These are phyloP conservation scores for Quadroppia sp. DNA, from an alignment of 2,888 invertebrate genomes.

Conservation along the genomic window DNA sequence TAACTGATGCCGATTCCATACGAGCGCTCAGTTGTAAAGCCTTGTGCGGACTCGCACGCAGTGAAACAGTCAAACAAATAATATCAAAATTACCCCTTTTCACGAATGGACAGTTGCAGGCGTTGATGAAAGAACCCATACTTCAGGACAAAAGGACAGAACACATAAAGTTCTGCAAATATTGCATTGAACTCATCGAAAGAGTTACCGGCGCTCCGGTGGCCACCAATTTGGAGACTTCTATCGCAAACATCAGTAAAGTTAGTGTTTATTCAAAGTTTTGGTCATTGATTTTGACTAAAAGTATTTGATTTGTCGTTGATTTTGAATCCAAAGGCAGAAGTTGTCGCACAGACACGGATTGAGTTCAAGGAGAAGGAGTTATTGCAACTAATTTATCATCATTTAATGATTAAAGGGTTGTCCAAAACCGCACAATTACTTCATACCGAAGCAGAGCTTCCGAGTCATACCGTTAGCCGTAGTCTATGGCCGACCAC, in stretches of 20 bases:
- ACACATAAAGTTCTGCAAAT: slow-evolving; percentile 91
- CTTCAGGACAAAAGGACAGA: slow-evolving; percentile 92
- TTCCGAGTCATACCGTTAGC: slow-evolving; percentile 48
- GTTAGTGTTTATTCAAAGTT: slow-evolving; percentile 56
- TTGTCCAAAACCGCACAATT: slow-evolving; percentile 66
- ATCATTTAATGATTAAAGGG: slow-evolving; percentile 76
- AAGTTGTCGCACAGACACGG: slow-evolving; percentile 88
- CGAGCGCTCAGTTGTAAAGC: slow-evolving; percentile 86
- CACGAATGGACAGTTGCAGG: slow-evolving; percentile 84
- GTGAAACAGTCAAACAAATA: slow-evolving; percentile 84
- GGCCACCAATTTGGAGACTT: slow-evolving; percentile 54
- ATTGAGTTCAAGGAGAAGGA: slow-evolving; percentile 93
- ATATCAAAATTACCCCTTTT: slow-evolving; percentile 91
- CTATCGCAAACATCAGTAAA: slow-evolving; percentile 80
- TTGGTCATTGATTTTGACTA: not conserved
- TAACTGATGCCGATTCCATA: slow-evolving; percentile 93
- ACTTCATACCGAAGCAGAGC: slow-evolving; percentile 69
- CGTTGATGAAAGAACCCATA: slow-evolving; percentile 91
- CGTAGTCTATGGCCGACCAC: slow-evolving; percentile 28
- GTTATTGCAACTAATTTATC: slow-evolving; percentile 81
- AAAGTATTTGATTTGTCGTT: not conserved
- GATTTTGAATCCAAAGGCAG: slow-evolving; percentile 42
- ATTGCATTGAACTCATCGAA: slow-evolving; percentile 83
- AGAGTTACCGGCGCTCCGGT: slow-evolving; percentile 82
- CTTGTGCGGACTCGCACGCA: slow-evolving; percentile 85